phyloP scores from a whole-genome alignment of 2,888 invertebrate species.

The Physocephala rufipes region DNA sequence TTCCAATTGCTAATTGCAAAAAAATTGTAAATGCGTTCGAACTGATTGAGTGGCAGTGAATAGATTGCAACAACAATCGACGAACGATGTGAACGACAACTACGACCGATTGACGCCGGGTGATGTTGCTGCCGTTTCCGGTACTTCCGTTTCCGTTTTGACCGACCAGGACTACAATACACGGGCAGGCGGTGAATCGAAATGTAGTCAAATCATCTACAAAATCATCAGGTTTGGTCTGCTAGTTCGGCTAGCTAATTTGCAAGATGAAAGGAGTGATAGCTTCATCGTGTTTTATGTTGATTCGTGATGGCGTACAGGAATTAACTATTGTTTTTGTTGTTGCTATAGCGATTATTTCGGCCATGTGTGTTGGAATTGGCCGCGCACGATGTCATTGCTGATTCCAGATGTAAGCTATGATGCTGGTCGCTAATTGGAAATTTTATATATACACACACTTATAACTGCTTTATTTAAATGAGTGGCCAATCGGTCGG shows the following conservation, averaged over 20 bases:
- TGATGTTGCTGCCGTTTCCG: not conserved
- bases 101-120: not conserved
- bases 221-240: too few species aligned
- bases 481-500: slow-evolving; percentile 35
- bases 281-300: too few species aligned
- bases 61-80: not conserved
- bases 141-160: too few species aligned
- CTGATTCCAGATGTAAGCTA: not conserved
- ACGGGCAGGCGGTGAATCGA: too few species aligned
- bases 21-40: not conserved
- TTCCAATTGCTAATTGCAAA: not conserved
- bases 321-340: too few species aligned
- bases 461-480: slow-evolving; percentile 40
- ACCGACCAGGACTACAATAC: too few species aligned
- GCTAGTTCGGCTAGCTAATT: too few species aligned
- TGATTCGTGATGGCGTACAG: too few species aligned
- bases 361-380: not conserved
- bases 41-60: not conserved
- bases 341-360: too few species aligned
- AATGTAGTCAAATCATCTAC: too few species aligned
- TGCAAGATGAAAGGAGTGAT: too few species aligned
- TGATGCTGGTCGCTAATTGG: slow-evolving; percentile 40
- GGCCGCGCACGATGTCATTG: not conserved
- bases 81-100: not conserved
- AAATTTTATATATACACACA: slow-evolving; percentile 44